phyloP scores from a whole-genome alignment of 2,797 vertebrate genomes.

The Tangara arthus region DNA sequence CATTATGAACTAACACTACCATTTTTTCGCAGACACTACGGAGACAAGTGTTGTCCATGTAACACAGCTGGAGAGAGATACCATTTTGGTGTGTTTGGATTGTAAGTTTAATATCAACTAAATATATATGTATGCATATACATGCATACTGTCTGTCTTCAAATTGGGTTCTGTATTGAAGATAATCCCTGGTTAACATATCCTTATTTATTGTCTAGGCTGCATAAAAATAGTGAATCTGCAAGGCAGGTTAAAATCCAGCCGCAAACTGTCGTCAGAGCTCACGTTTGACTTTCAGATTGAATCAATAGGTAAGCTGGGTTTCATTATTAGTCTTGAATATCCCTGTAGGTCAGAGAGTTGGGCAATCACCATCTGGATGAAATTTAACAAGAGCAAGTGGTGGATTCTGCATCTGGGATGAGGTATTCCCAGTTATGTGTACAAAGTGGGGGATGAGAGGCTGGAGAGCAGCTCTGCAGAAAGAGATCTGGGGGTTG shows the following conservation, averaged over 20 bases:
- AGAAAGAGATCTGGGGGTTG: neutral
- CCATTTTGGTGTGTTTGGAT: slow-evolving; percentile 92
- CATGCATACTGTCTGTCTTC: neutral
- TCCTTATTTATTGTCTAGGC: slow-evolving; percentile 72
- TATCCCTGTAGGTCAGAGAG: neutral
- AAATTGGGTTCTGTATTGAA: neutral
- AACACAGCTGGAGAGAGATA: slow-evolving; percentile 92
- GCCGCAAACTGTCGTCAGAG: slow-evolving; percentile 90
- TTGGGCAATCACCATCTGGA: fast-evolving
- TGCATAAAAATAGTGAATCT: slow-evolving; percentile 97
- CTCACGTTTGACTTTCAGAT: slow-evolving; percentile 96
- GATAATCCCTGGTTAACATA: neutral
- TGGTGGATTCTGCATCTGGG: neutral
- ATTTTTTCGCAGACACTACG: slow-evolving; percentile 81
- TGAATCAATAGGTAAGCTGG: slow-evolving; percentile 86
- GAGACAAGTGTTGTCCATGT: slow-evolving; percentile 91
- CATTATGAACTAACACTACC: slow-evolving; percentile 9
- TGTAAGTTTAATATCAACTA: slow-evolving; percentile 78
- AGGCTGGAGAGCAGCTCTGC: neutral
- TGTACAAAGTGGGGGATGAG: fast-evolving
- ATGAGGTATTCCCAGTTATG: neutral
- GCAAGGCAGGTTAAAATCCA: slow-evolving; percentile 92
- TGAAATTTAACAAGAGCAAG: neutral
- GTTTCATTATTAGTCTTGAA: neutral
- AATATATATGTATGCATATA: neutral